These are phyloP conservation scores for Lutraria rhynchaena DNA, from an alignment of 1,140 invertebrate genomes.

Conservation along the genomic window DNA sequence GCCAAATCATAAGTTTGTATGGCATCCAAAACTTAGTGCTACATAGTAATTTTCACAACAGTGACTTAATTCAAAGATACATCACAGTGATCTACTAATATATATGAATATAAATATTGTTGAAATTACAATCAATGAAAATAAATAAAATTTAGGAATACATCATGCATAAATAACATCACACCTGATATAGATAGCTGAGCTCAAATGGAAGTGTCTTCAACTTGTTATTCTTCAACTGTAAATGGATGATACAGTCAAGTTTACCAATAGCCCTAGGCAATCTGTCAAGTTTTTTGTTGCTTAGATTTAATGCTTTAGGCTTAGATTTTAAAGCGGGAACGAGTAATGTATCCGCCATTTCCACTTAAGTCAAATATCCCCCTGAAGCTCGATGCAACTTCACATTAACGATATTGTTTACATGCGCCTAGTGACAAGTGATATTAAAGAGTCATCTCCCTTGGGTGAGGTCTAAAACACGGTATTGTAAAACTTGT, in stretches of 20 bases:
- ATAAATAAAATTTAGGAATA: neutral
- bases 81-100: too few relatives aligned
- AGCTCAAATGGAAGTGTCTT: slow-evolving; percentile 75
- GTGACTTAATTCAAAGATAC: too few relatives aligned
- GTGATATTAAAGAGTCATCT: too few relatives aligned
- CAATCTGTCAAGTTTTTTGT: slow-evolving; percentile 75
- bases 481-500: too few relatives aligned
- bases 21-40: too few relatives aligned
- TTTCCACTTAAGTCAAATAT: slow-evolving; percentile 35
- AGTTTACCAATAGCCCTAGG: slow-evolving; percentile 77
- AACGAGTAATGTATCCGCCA: slow-evolving; percentile 76
- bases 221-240: slow-evolving; percentile 76
- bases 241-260: slow-evolving; percentile 67
- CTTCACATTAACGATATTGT: too few relatives aligned
- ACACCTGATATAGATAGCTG: slow-evolving; percentile 69
- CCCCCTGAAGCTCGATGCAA: too few relatives aligned
- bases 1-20: too few relatives aligned
- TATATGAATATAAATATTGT: neutral
- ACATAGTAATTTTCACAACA: too few relatives aligned
- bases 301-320: slow-evolving; percentile 74
- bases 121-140: neutral
- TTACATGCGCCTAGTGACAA: too few relatives aligned
- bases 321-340: slow-evolving; percentile 69
- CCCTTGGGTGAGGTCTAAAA: too few relatives aligned
- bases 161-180: too few relatives aligned